Percentiles rank a stretch among this genome's conserved stretches.
phyloP scores from a whole-genome alignment of 2,888 invertebrate species.

The Loripinus fragilis region DNA sequence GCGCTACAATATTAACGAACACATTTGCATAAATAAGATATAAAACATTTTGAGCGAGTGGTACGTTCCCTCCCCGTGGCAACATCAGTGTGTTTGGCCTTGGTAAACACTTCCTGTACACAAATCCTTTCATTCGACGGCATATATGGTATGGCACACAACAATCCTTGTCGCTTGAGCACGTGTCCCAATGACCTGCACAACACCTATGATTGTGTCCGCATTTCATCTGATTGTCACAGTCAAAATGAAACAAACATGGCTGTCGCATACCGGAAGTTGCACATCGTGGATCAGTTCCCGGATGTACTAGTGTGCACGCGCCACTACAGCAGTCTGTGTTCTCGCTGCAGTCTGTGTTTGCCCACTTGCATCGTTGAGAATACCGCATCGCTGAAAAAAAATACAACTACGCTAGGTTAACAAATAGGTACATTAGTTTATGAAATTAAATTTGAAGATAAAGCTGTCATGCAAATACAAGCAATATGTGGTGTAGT shows the following conservation, averaged over 20 bases:
- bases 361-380: conserved; percentile 12
- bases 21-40: neutral
- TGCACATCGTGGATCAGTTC: conserved; percentile 11
- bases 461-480: too few species aligned
- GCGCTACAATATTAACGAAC: neutral
- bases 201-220: neutral
- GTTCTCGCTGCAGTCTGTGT: neutral
- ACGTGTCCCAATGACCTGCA: conserved; percentile 7
- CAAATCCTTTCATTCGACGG: conserved; percentile 10
- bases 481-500: too few species aligned
- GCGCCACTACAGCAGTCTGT: conserved; percentile 1
- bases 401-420: neutral
- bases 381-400: conserved; percentile 11
- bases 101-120: conserved; percentile 16
- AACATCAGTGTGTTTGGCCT: neutral
- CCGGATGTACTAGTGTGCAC: conserved; percentile 8
- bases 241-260: conserved; percentile 9
- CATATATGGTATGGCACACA: neutral
- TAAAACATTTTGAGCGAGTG: neutral
- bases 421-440: neutral
- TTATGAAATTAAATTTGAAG: too few species aligned
- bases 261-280: neutral
- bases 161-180: neutral
- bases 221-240: conserved; percentile 15
- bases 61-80: neutral